Base-by-base conservation (phyloP, 2,113 vertebrate genomes). In the Poicephalus meyeri region DNA sequence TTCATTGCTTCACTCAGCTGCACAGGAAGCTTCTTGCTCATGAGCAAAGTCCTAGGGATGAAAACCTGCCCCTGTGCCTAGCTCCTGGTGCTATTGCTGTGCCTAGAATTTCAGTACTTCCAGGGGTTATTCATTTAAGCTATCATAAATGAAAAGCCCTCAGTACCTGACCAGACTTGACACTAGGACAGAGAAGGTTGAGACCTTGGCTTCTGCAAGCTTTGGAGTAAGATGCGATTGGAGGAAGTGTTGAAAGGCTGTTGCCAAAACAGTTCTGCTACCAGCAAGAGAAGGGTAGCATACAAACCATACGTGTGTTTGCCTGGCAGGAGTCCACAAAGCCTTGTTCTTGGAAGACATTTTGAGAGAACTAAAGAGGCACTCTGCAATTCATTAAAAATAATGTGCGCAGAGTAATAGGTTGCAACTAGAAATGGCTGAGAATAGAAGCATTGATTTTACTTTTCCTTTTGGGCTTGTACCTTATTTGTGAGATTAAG, bases 251-350 rank as follows among this genome's bases (percentile, higher is more conserved):
- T 88, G 77, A 80, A 93, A 80, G 52, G 82, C 61, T 92, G 52
- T 85, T 97, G 88, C 88, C 92, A 82, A 78, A 88, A 85, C 25
- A 56, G 39, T 61, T 93, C 74, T 86, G 72, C 64, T 92, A 88
- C 31, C 52, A 84, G 66, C 39, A 47, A 88, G 71, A 63, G 89
- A 88, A 93, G 66, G 83, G 84, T 86, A 93, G 91, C 49, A 50
- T 42, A 89, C 19, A 95, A 92, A 91, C 89, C 69, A 60, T 44
- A 72, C 0, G 11, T 92, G 76, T 74, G 39, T 65, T 47, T 33
- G n/a, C 73, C 78, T 94, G 93, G 92, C 91, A 93, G 84, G 65
- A 91, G 49, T 76, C 96, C 92, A 89, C 60, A 93, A 86, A 92
- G 44, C 49, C 80, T 91, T 76, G 33, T 81, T 96, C 93, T 89